A percentile compares a stretch with the other conserved stretches of the same genome.
phyloP scores from a whole-genome alignment of 2,888 invertebrate genomes.

The Alentia gelatinosa region DNA sequence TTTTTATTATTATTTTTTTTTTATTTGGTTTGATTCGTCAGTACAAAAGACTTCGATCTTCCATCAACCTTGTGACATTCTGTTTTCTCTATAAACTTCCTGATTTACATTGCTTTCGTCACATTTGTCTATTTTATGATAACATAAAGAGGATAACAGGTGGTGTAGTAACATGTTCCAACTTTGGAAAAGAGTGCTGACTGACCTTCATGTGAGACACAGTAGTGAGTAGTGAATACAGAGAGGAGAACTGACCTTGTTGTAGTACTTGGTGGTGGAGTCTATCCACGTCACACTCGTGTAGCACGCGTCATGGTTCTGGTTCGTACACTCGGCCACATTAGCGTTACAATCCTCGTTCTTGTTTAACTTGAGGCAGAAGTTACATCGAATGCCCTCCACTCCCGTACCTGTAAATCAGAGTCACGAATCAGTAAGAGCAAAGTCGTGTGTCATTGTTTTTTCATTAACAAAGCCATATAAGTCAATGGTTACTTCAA shows the following conservation, averaged over 20 bases:
- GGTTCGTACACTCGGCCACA: slow-evolving; percentile 25
- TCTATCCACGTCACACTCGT: neutral
- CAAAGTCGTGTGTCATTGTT: too few species aligned
- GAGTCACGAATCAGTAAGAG: neutral
- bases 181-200: neutral
- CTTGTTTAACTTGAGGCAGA: neutral
- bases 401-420: neutral
- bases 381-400: slow-evolving; percentile 11
- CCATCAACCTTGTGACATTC: too few species aligned
- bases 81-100: too few species aligned
- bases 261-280: neutral
- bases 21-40: too few species aligned
- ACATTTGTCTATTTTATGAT: too few species aligned
- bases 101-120: too few species aligned
- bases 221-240: neutral
- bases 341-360: slow-evolving; percentile 41
- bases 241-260: neutral
- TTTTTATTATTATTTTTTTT: neutral
- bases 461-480: too few species aligned
- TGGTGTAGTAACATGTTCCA: too few species aligned
- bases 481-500: too few species aligned
- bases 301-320: neutral
- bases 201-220: neutral
- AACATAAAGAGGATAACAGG: neutral
- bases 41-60: too few species aligned